Conservation (phyloP, 1,140 invertebrate genomes). For the Centruroides vittatus region DNA sequence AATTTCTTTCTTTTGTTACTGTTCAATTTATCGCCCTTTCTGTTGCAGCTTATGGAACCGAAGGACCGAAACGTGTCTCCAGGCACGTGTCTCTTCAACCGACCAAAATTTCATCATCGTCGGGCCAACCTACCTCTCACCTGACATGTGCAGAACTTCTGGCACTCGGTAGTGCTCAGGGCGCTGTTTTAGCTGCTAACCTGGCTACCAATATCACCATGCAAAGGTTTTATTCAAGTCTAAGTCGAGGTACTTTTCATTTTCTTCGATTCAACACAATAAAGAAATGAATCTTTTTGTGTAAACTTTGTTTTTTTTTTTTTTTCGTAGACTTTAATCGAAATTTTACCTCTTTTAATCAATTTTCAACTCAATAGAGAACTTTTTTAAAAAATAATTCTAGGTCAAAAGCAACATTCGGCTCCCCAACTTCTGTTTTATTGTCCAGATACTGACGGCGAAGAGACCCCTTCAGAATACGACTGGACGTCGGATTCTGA, state of each 20-base stretch:
- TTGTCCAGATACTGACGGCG: constrained; percentile 3
- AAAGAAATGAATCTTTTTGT: neutral
- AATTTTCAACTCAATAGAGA: neutral
- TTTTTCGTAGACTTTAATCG: neutral
- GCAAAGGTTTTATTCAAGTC: constrained; percentile 19
- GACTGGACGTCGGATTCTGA: constrained; percentile 19
- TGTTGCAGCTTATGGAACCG: neutral
- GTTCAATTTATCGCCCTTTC: neutral
- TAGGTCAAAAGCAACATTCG: constrained; percentile 25
- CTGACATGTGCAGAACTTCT: constrained; percentile 85
- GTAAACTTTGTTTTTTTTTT: neutral
- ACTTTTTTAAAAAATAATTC: neutral
- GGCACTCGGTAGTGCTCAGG: constrained; percentile 74
- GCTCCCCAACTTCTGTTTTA: constrained; percentile 25
- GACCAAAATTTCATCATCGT: constrained; percentile 29
- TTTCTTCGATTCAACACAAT: neutral
- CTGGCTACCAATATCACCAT: constrained; percentile 25
- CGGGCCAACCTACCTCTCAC: constrained; percentile 7
- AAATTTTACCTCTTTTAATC: neutral
- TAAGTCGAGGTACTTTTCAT: constrained; percentile 22
- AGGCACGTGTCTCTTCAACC: neutral
- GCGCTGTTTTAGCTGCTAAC: constrained; percentile 74
- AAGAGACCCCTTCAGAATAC: neutral
- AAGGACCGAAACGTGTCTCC: neutral
- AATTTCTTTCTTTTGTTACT: no score